Base-by-base conservation (phyloP, 2,113 vertebrate genomes). In the Melozone crissalis region DNA sequence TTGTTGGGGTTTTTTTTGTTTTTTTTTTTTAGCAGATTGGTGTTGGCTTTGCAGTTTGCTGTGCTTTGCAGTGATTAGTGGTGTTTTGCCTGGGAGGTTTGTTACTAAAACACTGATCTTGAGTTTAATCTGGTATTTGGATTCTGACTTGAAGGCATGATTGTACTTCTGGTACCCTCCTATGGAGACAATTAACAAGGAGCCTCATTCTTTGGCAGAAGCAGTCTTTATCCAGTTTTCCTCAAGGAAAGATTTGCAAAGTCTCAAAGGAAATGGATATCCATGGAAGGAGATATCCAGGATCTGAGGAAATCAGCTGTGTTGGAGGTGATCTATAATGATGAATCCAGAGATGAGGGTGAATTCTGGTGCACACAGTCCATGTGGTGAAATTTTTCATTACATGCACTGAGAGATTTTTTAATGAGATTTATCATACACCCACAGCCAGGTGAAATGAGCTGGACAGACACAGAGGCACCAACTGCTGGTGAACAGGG, bases 371-470 rank as follows among this genome's bases (percentile, higher is more conserved):
- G 44, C 44, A 14, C 52, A 58, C 4, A 11, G 37, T 33, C 27
- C 15, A 6, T 0, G 10, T 23, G 15, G 18, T 23, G 19, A 43
- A 33, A 28, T 18, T 28, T 19, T 19, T 31, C 44, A 43, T 0
- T 0, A 31, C 27, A 10, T 7, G 11, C 21, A 3, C 15, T 22
- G 35, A 17, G 23, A 23, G 46, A 23, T 23, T 23, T 47, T 47
- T 23, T 13, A 11, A 47, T 47, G 46, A 47, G 46, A 22, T 47
- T 47, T 14, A 30, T 65, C 14, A 8, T 5, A 14, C 4, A 39
- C 23, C 10, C 47, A 47, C 30, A 57, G 24, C 33, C 20, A 30
- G 24, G 11, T n/a, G 30, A 35, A 63, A 31, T 21, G 41, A 72
- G n/a, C 67, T 58, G 68, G 27, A 51, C 26, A 61, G 41, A 57